A percentile compares a stretch with the other conserved stretches of the same genome.
Evolutionary conservation across 2,888 invertebrate genomes (phyloP).

Genomic region (Cryptus armator): DNA sequence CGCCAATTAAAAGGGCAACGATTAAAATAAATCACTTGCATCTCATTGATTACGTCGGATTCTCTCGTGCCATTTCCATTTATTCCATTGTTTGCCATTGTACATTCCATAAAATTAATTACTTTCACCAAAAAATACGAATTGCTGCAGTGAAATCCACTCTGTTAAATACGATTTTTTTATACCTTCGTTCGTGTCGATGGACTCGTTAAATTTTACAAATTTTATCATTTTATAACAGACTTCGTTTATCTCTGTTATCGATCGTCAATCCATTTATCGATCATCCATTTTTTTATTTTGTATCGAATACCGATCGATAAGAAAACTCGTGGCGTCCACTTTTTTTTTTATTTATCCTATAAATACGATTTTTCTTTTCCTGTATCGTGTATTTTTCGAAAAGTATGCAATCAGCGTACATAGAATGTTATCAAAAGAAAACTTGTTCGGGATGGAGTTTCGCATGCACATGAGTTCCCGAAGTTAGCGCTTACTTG

Average conservation of each 20-base stretch:
- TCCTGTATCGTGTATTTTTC: neutral
- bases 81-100: constrained; percentile 13
- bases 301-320: too few species aligned
- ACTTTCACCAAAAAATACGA: too few species aligned
- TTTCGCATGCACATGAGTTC: neutral
- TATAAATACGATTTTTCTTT: neutral
- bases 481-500: neutral
- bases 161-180: too few species aligned
- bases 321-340: too few species aligned
- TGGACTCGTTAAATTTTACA: too few species aligned
- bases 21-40: constrained; percentile 45
- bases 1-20: constrained; percentile 55
- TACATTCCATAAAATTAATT: neutral
- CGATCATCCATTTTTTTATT: too few species aligned
- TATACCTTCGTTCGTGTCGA: too few species aligned
- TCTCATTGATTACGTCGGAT: constrained; percentile 31
- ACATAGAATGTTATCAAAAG: neutral
- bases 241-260: too few species aligned
- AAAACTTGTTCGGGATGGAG: neutral
- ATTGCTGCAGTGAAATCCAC: too few species aligned
- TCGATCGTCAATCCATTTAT: too few species aligned
- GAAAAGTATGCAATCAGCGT: neutral
- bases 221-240: too few species aligned
- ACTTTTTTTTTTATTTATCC: neutral
- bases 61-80: constrained; percentile 15